Conservation (phyloP, 2,797 vertebrate genomes). For the Distichodus sexfasciatus region DNA sequence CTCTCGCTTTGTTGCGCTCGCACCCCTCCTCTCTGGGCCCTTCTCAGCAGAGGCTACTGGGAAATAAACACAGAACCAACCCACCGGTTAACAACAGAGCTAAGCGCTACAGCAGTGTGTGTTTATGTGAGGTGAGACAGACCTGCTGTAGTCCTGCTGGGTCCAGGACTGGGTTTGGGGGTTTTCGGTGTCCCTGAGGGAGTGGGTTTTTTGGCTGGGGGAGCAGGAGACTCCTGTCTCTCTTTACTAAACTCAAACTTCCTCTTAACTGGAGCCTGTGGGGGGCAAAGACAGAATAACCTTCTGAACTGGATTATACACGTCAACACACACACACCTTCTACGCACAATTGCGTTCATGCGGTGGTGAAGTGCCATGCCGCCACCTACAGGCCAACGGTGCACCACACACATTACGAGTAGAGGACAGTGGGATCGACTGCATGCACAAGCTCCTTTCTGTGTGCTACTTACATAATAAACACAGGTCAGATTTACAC, state of each 20-base stretch:
- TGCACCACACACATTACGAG: too few relatives aligned
- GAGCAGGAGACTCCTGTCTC: conserved; percentile 59
- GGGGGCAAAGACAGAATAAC: not conserved
- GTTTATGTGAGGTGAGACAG: not conserved
- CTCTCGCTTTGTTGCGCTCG: conserved; percentile 57
- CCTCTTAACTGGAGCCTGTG: conserved; percentile 75
- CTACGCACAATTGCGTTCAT: too few relatives aligned
- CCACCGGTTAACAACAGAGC: not conserved
- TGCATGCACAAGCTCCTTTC: too few relatives aligned
- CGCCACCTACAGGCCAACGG: too few relatives aligned
- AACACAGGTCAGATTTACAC: too few relatives aligned
- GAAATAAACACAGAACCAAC: not conserved
- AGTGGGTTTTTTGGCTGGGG: conserved; percentile 66
- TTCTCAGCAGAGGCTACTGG: conserved; percentile 58
- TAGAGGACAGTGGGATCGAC: too few relatives aligned
- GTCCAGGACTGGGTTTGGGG: conserved; percentile 57
- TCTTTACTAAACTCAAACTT: conserved; percentile 87
- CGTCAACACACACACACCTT: not conserved
- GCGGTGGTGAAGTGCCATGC: too few relatives aligned
- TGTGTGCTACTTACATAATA: too few relatives aligned
- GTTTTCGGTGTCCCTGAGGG: conserved; percentile 51
- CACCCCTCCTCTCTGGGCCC: conserved; percentile 58
- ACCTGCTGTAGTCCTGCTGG: conserved; percentile 62
- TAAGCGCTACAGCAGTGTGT: too few relatives aligned
- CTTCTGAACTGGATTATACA: not conserved